phyloP scores from a whole-genome alignment of 2,888 invertebrate species.

The Cheiracanthium punctorium region DNA sequence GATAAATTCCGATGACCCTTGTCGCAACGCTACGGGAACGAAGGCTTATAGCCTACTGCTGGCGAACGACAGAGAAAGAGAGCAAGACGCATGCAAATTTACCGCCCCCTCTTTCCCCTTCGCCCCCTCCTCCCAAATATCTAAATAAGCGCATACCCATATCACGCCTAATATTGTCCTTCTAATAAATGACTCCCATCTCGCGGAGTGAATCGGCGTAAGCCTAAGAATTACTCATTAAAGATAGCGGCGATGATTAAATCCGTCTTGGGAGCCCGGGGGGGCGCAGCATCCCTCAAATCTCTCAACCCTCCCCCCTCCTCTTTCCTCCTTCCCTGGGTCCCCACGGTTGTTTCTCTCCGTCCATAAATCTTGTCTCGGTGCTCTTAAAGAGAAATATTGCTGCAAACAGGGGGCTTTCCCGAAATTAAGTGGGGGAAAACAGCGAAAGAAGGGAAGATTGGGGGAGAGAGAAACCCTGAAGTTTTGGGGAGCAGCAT shows the following conservation, averaged over 20 bases:
- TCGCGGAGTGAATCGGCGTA: neutral
- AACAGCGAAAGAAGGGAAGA: neutral
- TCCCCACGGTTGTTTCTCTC: constrained; percentile 7
- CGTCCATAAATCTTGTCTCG: constrained; percentile 7
- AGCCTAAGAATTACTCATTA: constrained; percentile 15
- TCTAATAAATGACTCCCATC: constrained; percentile 3
- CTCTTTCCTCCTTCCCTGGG: neutral
- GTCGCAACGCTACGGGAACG: too few relatives aligned
- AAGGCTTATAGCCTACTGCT: too few relatives aligned
- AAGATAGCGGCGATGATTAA: constrained; percentile 15
- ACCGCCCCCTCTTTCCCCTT: neutral
- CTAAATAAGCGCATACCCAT: constrained; percentile 12
- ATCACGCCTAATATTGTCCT: constrained; percentile 14
- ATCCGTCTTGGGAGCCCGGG: constrained; percentile 11
- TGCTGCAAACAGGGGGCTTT: constrained; percentile 6
- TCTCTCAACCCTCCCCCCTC: neutral
- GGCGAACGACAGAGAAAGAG: too few relatives aligned
- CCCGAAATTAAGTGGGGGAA: neutral
- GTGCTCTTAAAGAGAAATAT: constrained; percentile 5
- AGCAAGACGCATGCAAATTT: neutral
- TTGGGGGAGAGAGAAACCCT: neutral
- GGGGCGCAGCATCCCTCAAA: constrained; percentile 8
- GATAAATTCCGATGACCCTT: too few relatives aligned
- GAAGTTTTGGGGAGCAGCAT: too few relatives aligned
- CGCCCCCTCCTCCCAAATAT: neutral